Evolutionary conservation across 2,888 invertebrate genomes (phyloP).

Genomic region (Bombyx huttoni): DNA sequence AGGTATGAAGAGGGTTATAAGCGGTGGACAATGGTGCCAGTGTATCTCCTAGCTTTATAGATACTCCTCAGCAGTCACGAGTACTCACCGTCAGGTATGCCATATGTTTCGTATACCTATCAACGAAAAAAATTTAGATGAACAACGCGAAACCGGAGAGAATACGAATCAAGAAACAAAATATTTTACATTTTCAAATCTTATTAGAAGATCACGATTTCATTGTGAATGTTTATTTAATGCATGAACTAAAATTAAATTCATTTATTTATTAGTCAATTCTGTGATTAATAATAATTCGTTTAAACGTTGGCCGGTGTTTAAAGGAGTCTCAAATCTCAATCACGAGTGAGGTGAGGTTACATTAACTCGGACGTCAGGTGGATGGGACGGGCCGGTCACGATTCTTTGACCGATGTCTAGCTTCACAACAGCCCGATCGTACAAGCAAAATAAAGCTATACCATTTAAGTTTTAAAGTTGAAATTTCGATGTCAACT

Average conservation of each 20-base stretch:
- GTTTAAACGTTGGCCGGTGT: not conserved
- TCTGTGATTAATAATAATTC: not conserved
- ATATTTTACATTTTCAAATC: not conserved
- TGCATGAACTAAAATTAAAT: not conserved
- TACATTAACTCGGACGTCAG: conserved; percentile 65
- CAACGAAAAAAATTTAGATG: no score
- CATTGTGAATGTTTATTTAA: not conserved
- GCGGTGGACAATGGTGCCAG: no score
- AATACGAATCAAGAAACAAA: no score
- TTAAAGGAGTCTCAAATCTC: conserved; percentile 7
- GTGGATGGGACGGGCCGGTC: conserved; percentile 64
- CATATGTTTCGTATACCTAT: no score
- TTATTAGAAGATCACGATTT: not conserved
- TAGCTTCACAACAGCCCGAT: conserved; percentile 23
- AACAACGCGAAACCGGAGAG: no score
- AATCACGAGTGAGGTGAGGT: conserved; percentile 23
- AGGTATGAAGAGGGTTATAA: no score
- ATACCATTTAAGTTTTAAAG: conserved; percentile 1
- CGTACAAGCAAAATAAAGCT: conserved; percentile 19
- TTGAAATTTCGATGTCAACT: conserved; percentile 9
- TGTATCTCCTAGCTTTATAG: no score
- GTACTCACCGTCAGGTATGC: no score
- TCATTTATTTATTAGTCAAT: not conserved
- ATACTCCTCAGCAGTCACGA: no score
- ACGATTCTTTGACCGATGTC: conserved; percentile 69